A percentile compares a stretch with the other conserved stretches of the same genome.
Conservation (phyloP, 2,113 vertebrate species). For the Telmatochromis sp. region DNA sequence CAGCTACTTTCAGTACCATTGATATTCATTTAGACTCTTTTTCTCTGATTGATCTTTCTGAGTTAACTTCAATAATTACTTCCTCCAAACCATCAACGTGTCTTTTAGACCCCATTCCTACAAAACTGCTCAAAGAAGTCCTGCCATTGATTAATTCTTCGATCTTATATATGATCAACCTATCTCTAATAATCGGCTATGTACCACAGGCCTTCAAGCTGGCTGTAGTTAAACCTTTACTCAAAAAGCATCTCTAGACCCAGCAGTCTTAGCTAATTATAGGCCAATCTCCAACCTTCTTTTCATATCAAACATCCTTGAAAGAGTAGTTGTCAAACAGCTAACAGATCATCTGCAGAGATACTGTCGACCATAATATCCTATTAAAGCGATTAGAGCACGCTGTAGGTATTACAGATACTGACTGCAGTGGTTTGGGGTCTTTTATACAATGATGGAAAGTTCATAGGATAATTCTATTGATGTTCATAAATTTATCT, state of each 20-base stretch:
- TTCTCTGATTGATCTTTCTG: rapidly evolving
- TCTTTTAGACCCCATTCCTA: background rate
- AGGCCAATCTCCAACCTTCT: too few species aligned
- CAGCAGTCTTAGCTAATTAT: too few species aligned
- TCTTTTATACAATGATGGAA: too few species aligned
- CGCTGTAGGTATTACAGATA: too few species aligned
- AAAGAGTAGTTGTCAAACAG: too few species aligned
- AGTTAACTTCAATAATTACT: background rate
- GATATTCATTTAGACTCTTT: background rate
- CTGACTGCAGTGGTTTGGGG: too few species aligned
- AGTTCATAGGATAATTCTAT: too few species aligned
- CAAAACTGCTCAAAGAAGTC: background rate
- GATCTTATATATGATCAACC: rapidly evolving
- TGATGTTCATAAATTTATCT: too few species aligned
- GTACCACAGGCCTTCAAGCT: background rate
- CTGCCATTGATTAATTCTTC: rapidly evolving
- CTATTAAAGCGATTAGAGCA: too few species aligned
- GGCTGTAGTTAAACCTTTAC: background rate
- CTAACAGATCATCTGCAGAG: too few species aligned
- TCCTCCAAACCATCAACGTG: background rate
- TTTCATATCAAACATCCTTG: too few species aligned
- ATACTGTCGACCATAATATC: too few species aligned
- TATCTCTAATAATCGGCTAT: background rate
- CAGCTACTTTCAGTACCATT: background rate
- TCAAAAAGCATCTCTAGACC: background rate